Percentiles rank a stretch among this genome's conserved stretches.
Evolutionary conservation across 2,797 vertebrate genomes (phyloP).

Genomic region (Megalops cyprinoides): DNA sequence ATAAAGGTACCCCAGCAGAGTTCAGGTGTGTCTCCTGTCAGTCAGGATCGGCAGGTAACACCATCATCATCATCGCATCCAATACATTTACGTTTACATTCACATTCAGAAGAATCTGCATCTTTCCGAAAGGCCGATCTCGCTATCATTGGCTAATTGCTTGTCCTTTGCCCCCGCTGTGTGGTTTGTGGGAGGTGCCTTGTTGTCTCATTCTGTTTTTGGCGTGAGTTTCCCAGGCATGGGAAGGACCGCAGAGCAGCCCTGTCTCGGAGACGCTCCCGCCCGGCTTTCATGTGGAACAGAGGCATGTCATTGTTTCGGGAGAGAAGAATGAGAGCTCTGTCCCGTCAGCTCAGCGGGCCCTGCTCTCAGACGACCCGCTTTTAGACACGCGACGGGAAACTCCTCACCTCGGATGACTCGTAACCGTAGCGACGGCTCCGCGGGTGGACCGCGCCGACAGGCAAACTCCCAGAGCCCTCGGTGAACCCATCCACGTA

Average conservation of each 20-base stretch:
- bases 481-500: too few species aligned
- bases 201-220: not conserved
- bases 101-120: not conserved
- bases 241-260: too few species aligned
- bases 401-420: not conserved
- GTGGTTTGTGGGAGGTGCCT: not conserved
- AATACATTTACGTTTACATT: too few species aligned
- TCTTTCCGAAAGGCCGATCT: not conserved
- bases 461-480: not conserved
- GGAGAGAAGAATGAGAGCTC: not conserved
- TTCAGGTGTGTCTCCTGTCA: too few species aligned
- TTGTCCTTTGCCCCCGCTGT: not conserved
- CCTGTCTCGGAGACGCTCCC: not conserved
- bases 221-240: not conserved
- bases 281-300: slow-evolving; percentile 2
- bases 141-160: not conserved
- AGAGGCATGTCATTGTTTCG: not conserved
- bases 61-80: not conserved
- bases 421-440: not conserved
- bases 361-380: not conserved
- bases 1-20: too few species aligned
- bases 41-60: too few species aligned
- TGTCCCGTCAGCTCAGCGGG: not conserved
- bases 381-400: not conserved
- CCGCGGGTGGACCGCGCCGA: too few species aligned